Conservation (phyloP, 2,113 vertebrate genomes). For the Oryctolagus cuniculus region mOryCun1.1 NC_091435.1:12931001-12931500, state of each 20-base stretch:
- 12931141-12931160: not conserved
- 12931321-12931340: not conserved
- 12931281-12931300: conserved; percentile 57
- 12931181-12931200: conserved; percentile 55
- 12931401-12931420: not conserved
- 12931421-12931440: conserved; percentile 48
- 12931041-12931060: not conserved
- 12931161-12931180: conserved; percentile 42
- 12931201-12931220: conserved; percentile 66
- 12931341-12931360: not conserved
- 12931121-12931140: not conserved
- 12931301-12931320: conserved; percentile 60
- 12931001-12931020: too few species aligned
- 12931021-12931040: not conserved
- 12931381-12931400: conserved; percentile 59
- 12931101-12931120: not conserved
- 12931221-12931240: not conserved
- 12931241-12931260: conserved; percentile 27
- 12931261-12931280: conserved; percentile 40
- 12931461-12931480: not conserved
- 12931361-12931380: conserved; percentile 19
- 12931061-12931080: not conserved
- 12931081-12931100: not conserved
- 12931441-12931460: not conserved
- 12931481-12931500: not conserved